phyloP scores from a whole-genome alignment of 2,797 vertebrate species.

The Alosa sapidissima region DNA sequence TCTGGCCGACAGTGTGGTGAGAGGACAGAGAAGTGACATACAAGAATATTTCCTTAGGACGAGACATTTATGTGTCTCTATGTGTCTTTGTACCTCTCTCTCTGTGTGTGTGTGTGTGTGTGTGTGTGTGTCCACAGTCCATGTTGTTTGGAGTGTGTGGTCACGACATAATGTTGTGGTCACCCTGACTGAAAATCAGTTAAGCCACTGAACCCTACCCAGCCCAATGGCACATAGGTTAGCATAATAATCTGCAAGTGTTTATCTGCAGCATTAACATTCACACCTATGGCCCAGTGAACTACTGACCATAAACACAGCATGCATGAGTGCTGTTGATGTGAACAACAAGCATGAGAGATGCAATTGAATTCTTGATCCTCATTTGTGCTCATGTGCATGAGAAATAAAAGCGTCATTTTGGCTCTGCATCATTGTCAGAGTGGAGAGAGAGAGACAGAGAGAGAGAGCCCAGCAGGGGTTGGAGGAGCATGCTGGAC shows the following conservation, averaged over 20 bases:
- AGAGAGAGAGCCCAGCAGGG: not conserved
- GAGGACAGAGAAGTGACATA: conserved; percentile 9
- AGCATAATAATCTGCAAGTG: not conserved
- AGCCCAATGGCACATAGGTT: not conserved
- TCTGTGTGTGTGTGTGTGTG: not conserved
- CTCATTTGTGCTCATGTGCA: not conserved
- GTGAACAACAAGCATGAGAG: not conserved
- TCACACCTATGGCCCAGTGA: not conserved
- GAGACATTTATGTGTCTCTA: not conserved
- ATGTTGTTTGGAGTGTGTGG: not conserved
- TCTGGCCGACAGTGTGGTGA: conserved; percentile 23
- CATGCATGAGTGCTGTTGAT: not conserved
- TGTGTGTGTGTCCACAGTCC: not conserved
- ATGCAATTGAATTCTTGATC: not conserved
- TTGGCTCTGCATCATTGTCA: not conserved
- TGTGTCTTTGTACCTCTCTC: not conserved
- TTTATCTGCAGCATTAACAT: not conserved
- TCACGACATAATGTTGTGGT: not conserved
- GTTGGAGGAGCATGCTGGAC: not conserved
- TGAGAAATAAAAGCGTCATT: not conserved
- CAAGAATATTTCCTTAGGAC: not conserved
- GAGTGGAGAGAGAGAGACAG: conserved; percentile 24
- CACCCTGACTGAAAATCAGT: not conserved
- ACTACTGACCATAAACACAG: not conserved
- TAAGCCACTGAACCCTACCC: not conserved